phyloP scores from a whole-genome alignment of 1,140 invertebrate species.

The Drosophila littoralis region DNA sequence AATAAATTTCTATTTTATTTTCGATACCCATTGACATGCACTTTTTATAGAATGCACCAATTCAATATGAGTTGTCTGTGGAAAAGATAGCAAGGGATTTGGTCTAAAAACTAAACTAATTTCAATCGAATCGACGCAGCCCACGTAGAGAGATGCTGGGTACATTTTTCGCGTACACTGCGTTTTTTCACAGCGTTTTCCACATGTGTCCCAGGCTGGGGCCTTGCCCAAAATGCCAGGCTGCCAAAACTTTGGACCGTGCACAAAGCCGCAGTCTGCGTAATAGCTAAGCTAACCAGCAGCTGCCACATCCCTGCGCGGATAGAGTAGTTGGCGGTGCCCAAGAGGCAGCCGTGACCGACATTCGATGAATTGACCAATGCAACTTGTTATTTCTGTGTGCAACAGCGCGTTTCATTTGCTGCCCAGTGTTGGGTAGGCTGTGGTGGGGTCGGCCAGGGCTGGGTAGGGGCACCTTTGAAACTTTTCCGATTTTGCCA shows the following conservation, averaged over 20 bases:
- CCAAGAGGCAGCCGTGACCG: constrained; percentile 66
- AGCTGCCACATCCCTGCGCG: background rate
- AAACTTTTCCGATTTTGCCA: constrained; percentile 57
- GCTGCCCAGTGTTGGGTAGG: constrained; percentile 18
- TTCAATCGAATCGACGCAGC: constrained; percentile 27
- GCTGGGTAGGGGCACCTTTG: constrained; percentile 23
- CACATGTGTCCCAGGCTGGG: background rate
- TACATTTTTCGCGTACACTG: constrained; percentile 15
- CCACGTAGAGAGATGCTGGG: background rate
- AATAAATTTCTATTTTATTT: background rate
- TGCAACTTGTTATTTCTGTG: constrained; percentile 79
- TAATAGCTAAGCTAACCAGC: constrained; percentile 32
- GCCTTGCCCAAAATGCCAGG: constrained; percentile 27
- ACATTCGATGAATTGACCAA: constrained; percentile 82
- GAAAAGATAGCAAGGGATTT: constrained; percentile 33
- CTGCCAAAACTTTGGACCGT: constrained; percentile 42
- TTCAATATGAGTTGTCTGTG: constrained; percentile 35
- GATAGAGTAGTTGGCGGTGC: background rate
- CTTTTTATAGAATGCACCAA: constrained; percentile 21
- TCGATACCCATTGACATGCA: constrained; percentile 7
- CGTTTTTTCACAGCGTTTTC: constrained; percentile 9
- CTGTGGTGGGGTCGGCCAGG: background rate
- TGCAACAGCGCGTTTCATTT: constrained; percentile 75
- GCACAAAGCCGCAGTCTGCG: constrained; percentile 29
- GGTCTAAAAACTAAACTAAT: constrained; percentile 63